A percentile compares a stretch with the other conserved stretches of the same genome.
Evolutionary conservation across 2,113 vertebrate species (phyloP).

Genomic region (Eudyptes chrysolophus): DNA sequence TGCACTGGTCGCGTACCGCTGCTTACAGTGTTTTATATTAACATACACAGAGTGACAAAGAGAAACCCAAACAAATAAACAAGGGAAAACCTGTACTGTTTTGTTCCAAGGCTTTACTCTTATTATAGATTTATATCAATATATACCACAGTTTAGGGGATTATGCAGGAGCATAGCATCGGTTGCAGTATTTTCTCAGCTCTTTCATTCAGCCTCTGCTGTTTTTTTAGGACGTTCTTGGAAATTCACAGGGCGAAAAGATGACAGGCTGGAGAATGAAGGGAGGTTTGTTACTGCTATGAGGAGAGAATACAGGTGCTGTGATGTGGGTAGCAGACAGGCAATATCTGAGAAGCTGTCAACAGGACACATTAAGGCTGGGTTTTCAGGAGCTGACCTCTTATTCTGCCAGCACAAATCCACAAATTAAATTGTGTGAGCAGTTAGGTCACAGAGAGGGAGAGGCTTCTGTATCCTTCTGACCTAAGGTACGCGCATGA

Average conservation of each 20-base stretch:
- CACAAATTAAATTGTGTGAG: conserved; percentile 62
- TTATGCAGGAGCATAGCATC: background rate
- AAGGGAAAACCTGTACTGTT: conserved; percentile 18
- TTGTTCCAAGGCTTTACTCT: conserved; percentile 1
- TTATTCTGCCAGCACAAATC: conserved; percentile 31
- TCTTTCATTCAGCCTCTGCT: background rate
- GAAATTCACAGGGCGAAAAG: conserved; percentile 2
- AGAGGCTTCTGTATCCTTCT: background rate
- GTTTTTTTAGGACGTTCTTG: background rate
- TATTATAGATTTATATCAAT: background rate
- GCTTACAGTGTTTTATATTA: conserved; percentile 52
- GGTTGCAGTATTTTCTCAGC: background rate
- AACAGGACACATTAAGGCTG: conserved; percentile 8
- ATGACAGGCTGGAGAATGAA: conserved; percentile 37
- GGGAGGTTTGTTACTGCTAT: conserved; percentile 4
- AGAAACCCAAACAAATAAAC: conserved; percentile 49
- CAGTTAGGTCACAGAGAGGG: conserved; percentile 17
- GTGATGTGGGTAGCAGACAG: conserved; percentile 13
- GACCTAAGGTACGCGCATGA: background rate
- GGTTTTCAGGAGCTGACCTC: conserved; percentile 46
- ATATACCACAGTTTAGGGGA: background rate
- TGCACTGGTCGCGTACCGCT: conserved; percentile 11
- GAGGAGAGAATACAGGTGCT: background rate
- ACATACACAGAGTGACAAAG: conserved; percentile 37
- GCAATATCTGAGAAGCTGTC: conserved; percentile 53